Evolutionary conservation across 1,140 invertebrate genomes (phyloP), one percentile per base, ranked within the genome.

Genomic region (Ceratina australensis): DNA sequence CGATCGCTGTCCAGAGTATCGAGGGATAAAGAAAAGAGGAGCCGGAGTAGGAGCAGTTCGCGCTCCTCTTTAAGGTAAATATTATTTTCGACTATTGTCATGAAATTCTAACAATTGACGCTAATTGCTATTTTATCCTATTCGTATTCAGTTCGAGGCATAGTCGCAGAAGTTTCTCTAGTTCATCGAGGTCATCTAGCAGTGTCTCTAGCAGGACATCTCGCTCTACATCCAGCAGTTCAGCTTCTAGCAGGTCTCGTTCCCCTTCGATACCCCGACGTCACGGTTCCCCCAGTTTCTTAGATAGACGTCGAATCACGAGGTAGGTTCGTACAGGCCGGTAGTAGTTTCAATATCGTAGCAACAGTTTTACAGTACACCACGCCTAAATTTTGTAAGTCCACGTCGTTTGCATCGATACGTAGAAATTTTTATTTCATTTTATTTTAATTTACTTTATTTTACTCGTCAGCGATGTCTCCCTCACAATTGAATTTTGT

Each of bases 251-350:
- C 68, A 93, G 95, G 81, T 96, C 95, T 56, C 94, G 96, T 68
- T 97, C 96, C 59, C 95, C 95, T 13, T 98, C 97, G 28, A 98
- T 98, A 91, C 96, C 97, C 28, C 93, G 97, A 61, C 94, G 97
- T 80, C 94, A 96, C 82, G 97, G 97, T 42, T 98, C 97, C 59
- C 97, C 97, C 1, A 97, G 97, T 89, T 98, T 98, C 91, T 92
- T 98, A 50, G 97, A 98, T 88, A 94, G 97, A 87, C 93, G 97
- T 66, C 94, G 97, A 79, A 98, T 98, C 82, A 98, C 97, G 65
- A 98, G 97, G 97, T 98, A 94, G 93, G 80, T 79, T 42, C 10
- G 47, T 54, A 28, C 10, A 24, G 24, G 33, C n/a, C 52, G 20
- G 56, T 77, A 84, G 75, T 54, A 84, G 75, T 54, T 65, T 72